These are phyloP conservation scores for Psittacara wagleri DNA, from an alignment of 2,113 vertebrate species.

Conservation along the genomic window DNA sequence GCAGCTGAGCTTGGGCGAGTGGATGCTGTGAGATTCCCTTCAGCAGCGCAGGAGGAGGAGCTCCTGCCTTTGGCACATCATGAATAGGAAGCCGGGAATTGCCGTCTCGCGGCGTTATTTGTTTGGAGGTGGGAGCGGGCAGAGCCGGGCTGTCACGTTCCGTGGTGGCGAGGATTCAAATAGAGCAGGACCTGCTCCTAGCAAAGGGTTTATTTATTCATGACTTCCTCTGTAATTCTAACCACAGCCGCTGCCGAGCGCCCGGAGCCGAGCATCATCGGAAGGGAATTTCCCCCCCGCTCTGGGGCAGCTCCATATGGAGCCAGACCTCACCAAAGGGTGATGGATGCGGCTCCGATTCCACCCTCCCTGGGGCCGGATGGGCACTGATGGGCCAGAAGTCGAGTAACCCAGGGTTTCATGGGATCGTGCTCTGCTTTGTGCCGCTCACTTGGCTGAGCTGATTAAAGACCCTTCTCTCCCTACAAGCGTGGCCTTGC, in stretches of 20 bases:
- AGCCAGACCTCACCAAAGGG: background rate
- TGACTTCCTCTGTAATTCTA: background rate
- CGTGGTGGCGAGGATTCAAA: background rate
- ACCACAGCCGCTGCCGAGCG: background rate
- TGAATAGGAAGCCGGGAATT: background rate
- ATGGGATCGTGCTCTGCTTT: background rate
- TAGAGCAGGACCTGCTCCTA: background rate
- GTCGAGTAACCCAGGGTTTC: background rate
- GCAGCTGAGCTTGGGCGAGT: background rate
- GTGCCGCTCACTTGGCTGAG: background rate
- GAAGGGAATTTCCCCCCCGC: background rate
- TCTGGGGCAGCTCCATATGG: fast-evolving
- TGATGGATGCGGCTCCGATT: fast-evolving
- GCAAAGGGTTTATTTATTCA: background rate
- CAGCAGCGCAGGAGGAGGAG: background rate
- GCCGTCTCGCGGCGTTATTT: background rate
- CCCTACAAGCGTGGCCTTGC: fast-evolving
- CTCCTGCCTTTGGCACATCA: background rate
- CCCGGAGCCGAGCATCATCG: fast-evolving
- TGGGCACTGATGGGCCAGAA: background rate
- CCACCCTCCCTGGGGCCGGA: background rate
- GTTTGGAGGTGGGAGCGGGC: background rate
- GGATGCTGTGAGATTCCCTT: background rate
- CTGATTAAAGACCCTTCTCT: background rate
- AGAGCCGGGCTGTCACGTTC: background rate